phyloP scores from a whole-genome alignment of 2,113 vertebrate genomes.

The Crotalus helleri region DNA sequence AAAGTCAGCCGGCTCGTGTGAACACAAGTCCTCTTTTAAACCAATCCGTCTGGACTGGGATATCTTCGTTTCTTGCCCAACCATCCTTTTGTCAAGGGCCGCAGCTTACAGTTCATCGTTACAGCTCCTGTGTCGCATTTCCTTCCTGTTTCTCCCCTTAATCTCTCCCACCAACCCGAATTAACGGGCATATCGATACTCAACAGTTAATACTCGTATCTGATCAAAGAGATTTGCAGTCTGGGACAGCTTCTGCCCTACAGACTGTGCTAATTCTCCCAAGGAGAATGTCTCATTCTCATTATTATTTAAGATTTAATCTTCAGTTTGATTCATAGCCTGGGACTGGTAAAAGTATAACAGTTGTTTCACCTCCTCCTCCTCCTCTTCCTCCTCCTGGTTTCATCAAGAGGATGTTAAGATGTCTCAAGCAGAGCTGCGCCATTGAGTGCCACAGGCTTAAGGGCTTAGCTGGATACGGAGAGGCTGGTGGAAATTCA shows the following conservation, averaged over 20 bases:
- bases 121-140: background rate
- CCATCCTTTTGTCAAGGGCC: background rate
- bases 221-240: background rate
- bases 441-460: background rate
- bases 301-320: too few species aligned
- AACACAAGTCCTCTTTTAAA: too few species aligned
- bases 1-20: too few species aligned
- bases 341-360: too few species aligned
- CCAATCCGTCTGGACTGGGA: too few species aligned
- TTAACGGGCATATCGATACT: background rate
- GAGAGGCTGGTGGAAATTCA: background rate
- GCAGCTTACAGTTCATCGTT: background rate
- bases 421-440: background rate
- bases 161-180: background rate
- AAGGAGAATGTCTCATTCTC: too few species aligned
- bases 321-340: too few species aligned
- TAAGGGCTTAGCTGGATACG: background rate
- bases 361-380: too few species aligned
- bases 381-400: too few species aligned
- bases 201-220: background rate
- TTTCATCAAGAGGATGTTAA: too few species aligned
- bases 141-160: background rate
- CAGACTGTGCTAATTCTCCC: background rate
- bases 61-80: background rate
- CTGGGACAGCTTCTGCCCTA: too few species aligned